phyloP scores from a whole-genome alignment of 1,140 invertebrate species.

The Diachasma alloeum region DNA sequence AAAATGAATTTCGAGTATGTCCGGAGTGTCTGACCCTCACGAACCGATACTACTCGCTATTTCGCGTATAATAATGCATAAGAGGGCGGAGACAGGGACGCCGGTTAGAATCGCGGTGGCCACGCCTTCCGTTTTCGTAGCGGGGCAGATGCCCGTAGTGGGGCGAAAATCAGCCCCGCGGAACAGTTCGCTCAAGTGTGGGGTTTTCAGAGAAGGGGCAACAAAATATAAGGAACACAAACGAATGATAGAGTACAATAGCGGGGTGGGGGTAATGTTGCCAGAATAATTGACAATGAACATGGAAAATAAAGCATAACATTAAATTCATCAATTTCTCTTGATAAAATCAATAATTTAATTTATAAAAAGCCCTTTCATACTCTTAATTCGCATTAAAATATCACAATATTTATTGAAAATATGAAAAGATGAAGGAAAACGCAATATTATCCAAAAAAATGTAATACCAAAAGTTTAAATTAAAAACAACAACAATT shows the following conservation, averaged over 20 bases:
- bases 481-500: too few relatives aligned
- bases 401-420: too few relatives aligned
- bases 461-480: too few relatives aligned
- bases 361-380: too few relatives aligned
- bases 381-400: too few relatives aligned
- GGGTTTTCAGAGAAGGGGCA: not conserved
- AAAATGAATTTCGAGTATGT: slow-evolving; percentile 52
- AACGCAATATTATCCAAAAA: too few relatives aligned
- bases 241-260: slow-evolving; percentile 15
- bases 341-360: not conserved
- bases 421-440: too few relatives aligned
- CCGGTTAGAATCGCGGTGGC: slow-evolving; percentile 42
- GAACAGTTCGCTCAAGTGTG: not conserved
- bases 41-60: slow-evolving; percentile 33
- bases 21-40: slow-evolving; percentile 55
- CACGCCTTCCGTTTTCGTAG: slow-evolving; percentile 37
- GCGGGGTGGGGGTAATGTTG: not conserved
- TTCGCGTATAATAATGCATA: slow-evolving; percentile 64
- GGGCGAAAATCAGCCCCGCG: slow-evolving; percentile 21
- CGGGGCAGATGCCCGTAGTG: slow-evolving; percentile 21
- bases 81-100: slow-evolving; percentile 50
- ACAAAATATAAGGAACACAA: not conserved
- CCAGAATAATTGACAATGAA: too few relatives aligned
- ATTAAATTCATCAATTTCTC: not conserved
- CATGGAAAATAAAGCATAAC: too few relatives aligned